These are phyloP conservation scores for Ammodramus savannarum DNA, from an alignment of 2,113 vertebrate genomes.

Conservation along the genomic window DNA sequence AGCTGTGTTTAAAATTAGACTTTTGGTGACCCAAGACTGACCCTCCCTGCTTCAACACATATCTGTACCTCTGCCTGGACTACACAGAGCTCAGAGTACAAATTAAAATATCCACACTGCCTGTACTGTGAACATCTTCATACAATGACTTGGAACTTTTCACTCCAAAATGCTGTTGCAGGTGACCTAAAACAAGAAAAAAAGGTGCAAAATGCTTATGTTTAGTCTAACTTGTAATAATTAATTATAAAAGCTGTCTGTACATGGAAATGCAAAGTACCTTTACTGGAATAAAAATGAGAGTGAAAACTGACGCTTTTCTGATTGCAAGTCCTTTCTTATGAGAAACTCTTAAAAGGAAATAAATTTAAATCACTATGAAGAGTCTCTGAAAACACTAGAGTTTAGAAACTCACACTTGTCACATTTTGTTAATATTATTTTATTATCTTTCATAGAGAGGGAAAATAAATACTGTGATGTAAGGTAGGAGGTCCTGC, in stretches of 20 bases:
- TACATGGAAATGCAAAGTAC: not conserved
- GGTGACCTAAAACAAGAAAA: not conserved
- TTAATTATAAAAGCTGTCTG: not conserved
- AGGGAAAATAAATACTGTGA: not conserved
- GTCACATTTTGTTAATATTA: not conserved
- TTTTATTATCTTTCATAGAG: not conserved
- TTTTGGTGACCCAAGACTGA: not conserved
- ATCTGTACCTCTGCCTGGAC: not conserved
- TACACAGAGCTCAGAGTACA: not conserved
- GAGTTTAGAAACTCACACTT: not conserved
- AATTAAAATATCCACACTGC: not conserved
- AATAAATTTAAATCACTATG: not conserved
- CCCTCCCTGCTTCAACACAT: not conserved
- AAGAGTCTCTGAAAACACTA: not conserved
- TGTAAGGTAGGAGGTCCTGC: not conserved
- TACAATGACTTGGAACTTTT: not conserved
- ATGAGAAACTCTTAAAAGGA: not conserved
- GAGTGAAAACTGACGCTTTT: not conserved
- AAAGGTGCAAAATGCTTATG: not conserved
- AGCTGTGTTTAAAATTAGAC: not conserved
- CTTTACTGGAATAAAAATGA: not conserved
- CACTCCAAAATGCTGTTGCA: not conserved
- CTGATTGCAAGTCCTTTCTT: not conserved
- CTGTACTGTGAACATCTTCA: not conserved
- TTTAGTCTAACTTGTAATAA: not conserved